phyloP scores from a whole-genome alignment of 2,888 invertebrate species.

The Ophion ellenae region DNA sequence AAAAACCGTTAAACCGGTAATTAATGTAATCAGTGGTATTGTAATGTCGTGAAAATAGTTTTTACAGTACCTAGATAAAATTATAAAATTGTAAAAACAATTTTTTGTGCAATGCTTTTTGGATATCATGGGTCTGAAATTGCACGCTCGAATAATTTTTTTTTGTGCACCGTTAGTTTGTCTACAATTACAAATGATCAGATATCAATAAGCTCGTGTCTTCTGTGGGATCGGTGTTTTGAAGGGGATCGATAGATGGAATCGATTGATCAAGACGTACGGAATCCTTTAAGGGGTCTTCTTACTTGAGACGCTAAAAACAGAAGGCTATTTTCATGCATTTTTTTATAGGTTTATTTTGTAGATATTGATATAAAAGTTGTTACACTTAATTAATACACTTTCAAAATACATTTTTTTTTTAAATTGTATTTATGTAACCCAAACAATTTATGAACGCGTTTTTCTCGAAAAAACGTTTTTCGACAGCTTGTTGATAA shows the following conservation, averaged over 20 bases:
- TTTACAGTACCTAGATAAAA: not conserved
- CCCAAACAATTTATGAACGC: no score
- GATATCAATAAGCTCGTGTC: not conserved
- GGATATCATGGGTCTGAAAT: not conserved
- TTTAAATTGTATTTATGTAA: no score
- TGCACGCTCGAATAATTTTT: not conserved
- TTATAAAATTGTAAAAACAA: not conserved
- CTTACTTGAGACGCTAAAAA: no score
- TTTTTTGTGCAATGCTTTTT: not conserved
- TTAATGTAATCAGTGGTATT: not conserved
- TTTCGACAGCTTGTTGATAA: no score
- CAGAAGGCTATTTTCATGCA: no score
- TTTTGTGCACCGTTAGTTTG: no score
- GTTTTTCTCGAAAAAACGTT: no score
- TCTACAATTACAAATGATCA: not conserved
- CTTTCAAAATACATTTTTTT: no score
- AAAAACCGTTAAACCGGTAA: not conserved
- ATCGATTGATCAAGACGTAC: not conserved
- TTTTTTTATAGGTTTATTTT: no score
- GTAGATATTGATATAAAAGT: no score
- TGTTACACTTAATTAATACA: no score
- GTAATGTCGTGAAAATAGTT: not conserved
- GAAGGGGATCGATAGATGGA: slow-evolving; percentile 9
- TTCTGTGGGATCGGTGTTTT: slow-evolving; percentile 10
- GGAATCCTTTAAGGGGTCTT: no score